phyloP scores from a whole-genome alignment of 2,888 invertebrate species.

The Heliconius aoede region DNA sequence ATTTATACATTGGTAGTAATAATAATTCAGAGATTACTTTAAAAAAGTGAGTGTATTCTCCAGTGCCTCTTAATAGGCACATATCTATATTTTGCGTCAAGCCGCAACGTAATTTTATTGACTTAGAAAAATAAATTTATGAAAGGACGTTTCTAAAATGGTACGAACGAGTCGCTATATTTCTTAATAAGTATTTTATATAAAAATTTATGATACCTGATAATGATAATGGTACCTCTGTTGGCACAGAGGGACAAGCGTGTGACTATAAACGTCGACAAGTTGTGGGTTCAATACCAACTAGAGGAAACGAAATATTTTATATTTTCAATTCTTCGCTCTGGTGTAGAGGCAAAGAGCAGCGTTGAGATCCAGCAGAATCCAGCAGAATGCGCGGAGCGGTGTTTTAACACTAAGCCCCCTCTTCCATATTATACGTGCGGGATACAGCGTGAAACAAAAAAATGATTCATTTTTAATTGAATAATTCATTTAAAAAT shows the following conservation, averaged over 20 bases:
- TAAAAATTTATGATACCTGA: no score
- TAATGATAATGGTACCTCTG: no score
- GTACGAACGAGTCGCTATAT: background rate
- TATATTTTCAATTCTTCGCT: background rate
- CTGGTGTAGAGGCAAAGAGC: background rate
- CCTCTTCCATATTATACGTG: no score
- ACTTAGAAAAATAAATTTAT: constrained; percentile 2
- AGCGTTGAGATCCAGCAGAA: background rate
- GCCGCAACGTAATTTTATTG: constrained; percentile 11
- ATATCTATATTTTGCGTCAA: constrained; percentile 14
- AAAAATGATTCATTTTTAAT: no score
- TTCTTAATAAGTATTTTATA: no score
- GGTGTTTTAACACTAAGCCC: no score
- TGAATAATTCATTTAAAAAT: no score
- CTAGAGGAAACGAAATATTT: background rate
- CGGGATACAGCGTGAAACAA: no score
- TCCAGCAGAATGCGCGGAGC: no score
- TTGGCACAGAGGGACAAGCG: no score
- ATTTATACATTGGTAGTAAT: background rate
- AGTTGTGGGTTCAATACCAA: background rate
- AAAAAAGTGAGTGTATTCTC: background rate
- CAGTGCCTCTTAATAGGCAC: background rate
- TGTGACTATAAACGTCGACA: background rate
- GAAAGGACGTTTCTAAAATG: background rate
- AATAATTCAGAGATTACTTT: no score